These are phyloP conservation scores for Mantis religiosa DNA, from an alignment of 2,888 invertebrate species.

Conservation along the genomic window DNA sequence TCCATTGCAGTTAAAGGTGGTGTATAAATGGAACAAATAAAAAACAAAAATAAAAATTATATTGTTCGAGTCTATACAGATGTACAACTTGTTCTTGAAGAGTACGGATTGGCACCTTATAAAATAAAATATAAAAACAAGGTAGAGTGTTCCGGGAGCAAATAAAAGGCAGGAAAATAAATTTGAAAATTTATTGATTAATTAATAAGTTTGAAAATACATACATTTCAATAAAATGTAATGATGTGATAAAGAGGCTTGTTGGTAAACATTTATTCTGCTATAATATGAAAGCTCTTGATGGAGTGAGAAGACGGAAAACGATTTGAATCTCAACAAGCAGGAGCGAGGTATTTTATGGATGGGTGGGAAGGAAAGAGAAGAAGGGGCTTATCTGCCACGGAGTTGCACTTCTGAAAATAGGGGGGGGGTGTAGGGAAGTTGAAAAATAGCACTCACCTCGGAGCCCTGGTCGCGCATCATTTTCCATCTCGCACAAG, in stretches of 20 bases:
- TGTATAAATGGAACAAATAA: too few species aligned
- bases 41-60: too few species aligned
- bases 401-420: not conserved
- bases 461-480: not conserved
- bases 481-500: not conserved
- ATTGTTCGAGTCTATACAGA: too few species aligned
- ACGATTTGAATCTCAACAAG: not conserved
- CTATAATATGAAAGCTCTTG: not conserved
- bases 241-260: not conserved
- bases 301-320: not conserved
- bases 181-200: too few species aligned
- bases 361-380: not conserved
- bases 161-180: too few species aligned
- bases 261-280: not conserved
- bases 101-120: too few species aligned
- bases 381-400: not conserved
- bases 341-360: not conserved
- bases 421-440: not conserved
- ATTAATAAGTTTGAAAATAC: not conserved
- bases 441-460: not conserved
- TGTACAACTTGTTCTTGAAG: too few species aligned
- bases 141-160: too few species aligned
- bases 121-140: too few species aligned
- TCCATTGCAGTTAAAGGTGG: too few species aligned
- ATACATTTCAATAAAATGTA: not conserved